Base-by-base conservation (phyloP, 2,888 invertebrate species). In the Sminthurides aquaticus region DNA sequence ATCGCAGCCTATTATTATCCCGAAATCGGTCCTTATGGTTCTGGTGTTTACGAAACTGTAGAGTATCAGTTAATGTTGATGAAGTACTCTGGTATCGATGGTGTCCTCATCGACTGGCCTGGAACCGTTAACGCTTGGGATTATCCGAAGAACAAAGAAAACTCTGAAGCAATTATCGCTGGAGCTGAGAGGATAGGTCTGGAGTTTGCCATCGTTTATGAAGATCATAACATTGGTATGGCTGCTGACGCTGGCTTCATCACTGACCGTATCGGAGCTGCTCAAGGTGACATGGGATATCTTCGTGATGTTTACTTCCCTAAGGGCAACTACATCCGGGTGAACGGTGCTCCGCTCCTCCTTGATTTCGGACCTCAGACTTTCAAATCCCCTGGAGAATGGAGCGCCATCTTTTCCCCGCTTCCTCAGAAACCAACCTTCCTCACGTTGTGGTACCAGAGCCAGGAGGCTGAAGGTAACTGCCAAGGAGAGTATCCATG, bases 1-100 rank as follows among this genome's bases (percentile, higher is more conserved):
- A 73, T 73, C 60, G 73, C 73, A 2, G 57, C 70, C 54, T 64
- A 69, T 29, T 73, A 69, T 57, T 73, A 73, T 57, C 73, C 73
- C 15, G 64, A 67, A 49, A 65, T 69, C 27, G 65, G 60, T n/a
- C 69, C 70, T n/a, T 73, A 73, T 57, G 71, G 67, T 15, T 71
- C 71, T 26, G 70, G 69, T 18, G 69, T 68, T 24, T 22, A 24
- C 11, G 57, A 56, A 8, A 61, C 67, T 1, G 65, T 72, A 29
- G 71, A 72, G 22, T 65, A 69, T 48, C 72, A 72, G 61, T 54
- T 72, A 11, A 63, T 59, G 20, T 55, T 63, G 26, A 71, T 72
- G 72, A 71, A 68, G 57, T 65, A 65, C 49, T 66, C 72, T 20
- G 72, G 72, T 34, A 65, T 71, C 56, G 73, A 73, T 29, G 73